Conservation (phyloP, 2,888 invertebrate species). For the Leptinotarsa rubiginosa region DNA sequence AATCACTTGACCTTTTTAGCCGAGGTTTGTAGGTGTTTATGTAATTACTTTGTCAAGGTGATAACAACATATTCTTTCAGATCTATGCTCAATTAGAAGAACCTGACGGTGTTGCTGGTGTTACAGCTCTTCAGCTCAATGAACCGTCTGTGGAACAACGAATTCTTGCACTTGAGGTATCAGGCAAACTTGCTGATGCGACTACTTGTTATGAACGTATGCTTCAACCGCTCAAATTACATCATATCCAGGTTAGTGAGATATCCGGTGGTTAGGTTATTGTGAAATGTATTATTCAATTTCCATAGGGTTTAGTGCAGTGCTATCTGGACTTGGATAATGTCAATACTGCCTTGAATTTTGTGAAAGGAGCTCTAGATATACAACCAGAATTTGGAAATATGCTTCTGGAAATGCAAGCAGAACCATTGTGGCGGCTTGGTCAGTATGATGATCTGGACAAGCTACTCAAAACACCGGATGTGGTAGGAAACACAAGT, state of each 20-base stretch:
- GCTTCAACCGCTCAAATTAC: conserved; percentile 68
- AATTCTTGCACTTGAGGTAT: conserved; percentile 86
- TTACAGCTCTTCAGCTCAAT: conserved; percentile 79
- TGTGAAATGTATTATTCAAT: background rate
- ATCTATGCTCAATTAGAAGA: conserved; percentile 91
- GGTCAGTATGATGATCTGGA: conserved; percentile 86
- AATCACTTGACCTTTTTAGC: conserved; percentile 75
- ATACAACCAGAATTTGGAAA: conserved; percentile 72
- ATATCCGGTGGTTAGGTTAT: background rate
- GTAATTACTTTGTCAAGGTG: background rate
- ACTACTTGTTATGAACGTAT: conserved; percentile 89
- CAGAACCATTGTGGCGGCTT: conserved; percentile 90
- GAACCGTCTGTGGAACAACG: conserved; percentile 85
- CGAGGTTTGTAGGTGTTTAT: conserved; percentile 59
- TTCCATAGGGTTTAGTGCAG: conserved; percentile 80
- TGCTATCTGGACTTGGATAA: conserved; percentile 90
- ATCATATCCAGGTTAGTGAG: conserved; percentile 63
- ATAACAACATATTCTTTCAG: conserved; percentile 61
- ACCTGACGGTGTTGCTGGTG: conserved; percentile 89
- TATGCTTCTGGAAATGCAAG: conserved; percentile 75
- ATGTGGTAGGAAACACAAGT: conserved; percentile 66
- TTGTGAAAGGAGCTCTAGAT: conserved; percentile 77
- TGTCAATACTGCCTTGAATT: conserved; percentile 83
- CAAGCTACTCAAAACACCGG: conserved; percentile 69
- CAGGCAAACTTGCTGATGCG: conserved; percentile 86